phyloP scores from a whole-genome alignment of 2,888 invertebrate species.

The Drosophila nr. perissopoda region DNA sequence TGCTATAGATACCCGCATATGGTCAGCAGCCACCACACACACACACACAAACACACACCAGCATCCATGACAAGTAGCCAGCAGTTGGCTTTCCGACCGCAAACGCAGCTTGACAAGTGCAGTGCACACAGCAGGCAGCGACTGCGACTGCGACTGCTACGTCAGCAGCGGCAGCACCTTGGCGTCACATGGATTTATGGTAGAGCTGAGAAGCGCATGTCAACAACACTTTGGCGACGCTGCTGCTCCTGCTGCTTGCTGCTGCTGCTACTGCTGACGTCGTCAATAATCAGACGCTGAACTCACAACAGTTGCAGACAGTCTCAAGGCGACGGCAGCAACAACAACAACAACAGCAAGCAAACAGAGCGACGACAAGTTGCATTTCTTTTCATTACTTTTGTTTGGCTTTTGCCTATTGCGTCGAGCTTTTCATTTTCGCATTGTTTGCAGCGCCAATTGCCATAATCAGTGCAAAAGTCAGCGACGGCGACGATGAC shows the following conservation, averaged over 20 bases:
- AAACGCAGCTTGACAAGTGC: slow-evolving; percentile 72
- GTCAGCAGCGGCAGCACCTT: slow-evolving; percentile 33
- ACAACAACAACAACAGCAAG: slow-evolving; percentile 23
- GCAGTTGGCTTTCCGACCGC: slow-evolving; percentile 49
- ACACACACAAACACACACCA: slow-evolving; percentile 6
- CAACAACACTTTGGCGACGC: slow-evolving; percentile 71
- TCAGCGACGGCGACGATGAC: slow-evolving; percentile 35
- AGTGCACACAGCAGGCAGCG: slow-evolving; percentile 64
- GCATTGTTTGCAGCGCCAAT: slow-evolving; percentile 76
- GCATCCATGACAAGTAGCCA: slow-evolving; percentile 59
- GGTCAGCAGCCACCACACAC: slow-evolving; percentile 35
- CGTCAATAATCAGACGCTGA: slow-evolving; percentile 78
- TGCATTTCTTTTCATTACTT: slow-evolving; percentile 68
- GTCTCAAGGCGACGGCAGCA: slow-evolving; percentile 70
- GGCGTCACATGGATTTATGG: slow-evolving; percentile 67
- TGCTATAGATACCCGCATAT: slow-evolving; percentile 34
- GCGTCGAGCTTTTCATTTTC: slow-evolving; percentile 65
- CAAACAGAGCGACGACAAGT: slow-evolving; percentile 42
- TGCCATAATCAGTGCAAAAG: slow-evolving; percentile 80
- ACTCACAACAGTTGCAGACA: slow-evolving; percentile 58
- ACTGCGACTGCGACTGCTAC: slow-evolving; percentile 12
- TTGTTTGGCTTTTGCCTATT: slow-evolving; percentile 66
- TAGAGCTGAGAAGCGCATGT: slow-evolving; percentile 49
- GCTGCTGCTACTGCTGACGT: slow-evolving; percentile 46
- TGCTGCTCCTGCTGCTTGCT: slow-evolving; percentile 27